Conservation (phyloP, 2,113 vertebrate species). For the Percopsis transmontana region DNA sequence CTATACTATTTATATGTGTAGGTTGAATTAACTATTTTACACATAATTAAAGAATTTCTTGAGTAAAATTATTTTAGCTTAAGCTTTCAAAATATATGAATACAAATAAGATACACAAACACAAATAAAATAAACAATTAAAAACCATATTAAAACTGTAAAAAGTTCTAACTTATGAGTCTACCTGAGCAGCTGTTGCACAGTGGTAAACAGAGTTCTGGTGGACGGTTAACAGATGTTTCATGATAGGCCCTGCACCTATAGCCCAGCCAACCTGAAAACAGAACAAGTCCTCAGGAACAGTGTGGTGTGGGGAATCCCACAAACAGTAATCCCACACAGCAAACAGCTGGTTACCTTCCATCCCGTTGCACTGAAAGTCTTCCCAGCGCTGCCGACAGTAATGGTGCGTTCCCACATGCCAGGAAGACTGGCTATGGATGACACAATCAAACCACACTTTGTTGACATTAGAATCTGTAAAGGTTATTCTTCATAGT, state of each 20-base stretch:
- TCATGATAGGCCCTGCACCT: constrained; percentile 80
- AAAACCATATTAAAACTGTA: not conserved
- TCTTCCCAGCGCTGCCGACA: constrained; percentile 91
- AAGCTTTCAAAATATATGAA: not conserved
- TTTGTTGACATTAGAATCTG: not conserved
- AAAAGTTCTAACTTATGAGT: too few species aligned
- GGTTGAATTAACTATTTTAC: too few species aligned
- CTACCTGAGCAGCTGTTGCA: constrained; percentile 90
- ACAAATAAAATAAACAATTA: too few species aligned
- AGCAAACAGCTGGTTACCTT: constrained; percentile 79
- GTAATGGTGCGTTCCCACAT: constrained; percentile 95
- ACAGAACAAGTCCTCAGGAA: not conserved
- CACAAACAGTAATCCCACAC: not conserved
- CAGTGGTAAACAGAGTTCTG: constrained; percentile 90
- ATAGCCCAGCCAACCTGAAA: constrained; percentile 92
- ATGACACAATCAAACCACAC: not conserved
- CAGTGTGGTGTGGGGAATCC: not conserved
- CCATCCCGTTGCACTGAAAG: constrained; percentile 93
- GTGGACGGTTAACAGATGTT: constrained; percentile 86
- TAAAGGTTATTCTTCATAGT: too few species aligned
- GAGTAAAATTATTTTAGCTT: too few species aligned
- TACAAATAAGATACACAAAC: not conserved
- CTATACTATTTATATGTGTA: too few species aligned
- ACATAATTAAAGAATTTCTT: too few species aligned
- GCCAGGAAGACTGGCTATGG: constrained; percentile 86